Conservation (phyloP, 2,113 vertebrate genomes). For the Otis tarda region DNA sequence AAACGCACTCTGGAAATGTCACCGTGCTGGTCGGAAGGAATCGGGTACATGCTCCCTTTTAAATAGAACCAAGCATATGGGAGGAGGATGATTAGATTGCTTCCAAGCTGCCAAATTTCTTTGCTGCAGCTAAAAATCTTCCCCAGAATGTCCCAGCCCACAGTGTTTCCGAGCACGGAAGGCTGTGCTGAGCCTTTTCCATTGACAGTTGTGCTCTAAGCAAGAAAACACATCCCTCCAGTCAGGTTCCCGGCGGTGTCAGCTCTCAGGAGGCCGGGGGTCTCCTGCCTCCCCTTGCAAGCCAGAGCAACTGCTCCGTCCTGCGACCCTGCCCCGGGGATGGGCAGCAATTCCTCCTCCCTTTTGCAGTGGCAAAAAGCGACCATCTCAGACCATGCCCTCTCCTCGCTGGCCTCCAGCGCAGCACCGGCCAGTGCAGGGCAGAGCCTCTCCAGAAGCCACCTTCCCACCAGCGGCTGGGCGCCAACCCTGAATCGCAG, state of each 20-base stretch:
- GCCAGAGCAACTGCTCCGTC: not conserved
- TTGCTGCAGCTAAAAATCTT: constrained; percentile 73
- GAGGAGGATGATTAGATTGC: constrained; percentile 75
- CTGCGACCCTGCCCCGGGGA: not conserved
- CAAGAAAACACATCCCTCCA: not conserved
- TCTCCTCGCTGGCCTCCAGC: not conserved
- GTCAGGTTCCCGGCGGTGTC: not conserved
- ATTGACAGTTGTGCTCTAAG: constrained; percentile 35
- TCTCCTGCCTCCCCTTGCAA: not conserved
- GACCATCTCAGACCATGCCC: not conserved
- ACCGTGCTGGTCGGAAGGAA: constrained; percentile 74
- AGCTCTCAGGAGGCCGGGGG: not conserved
- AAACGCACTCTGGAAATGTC: constrained; percentile 79
- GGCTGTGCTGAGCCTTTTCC: constrained; percentile 22
- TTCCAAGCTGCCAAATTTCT: constrained; percentile 77
- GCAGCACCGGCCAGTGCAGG: not conserved
- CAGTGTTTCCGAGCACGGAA: constrained; percentile 16
- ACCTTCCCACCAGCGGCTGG: not conserved
- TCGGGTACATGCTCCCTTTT: constrained; percentile 74
- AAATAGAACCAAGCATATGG: constrained; percentile 83
- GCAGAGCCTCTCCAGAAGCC: not conserved
- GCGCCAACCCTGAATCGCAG: accelerated
- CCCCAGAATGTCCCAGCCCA: constrained; percentile 60
- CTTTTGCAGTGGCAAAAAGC: not conserved
- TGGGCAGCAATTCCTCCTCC: not conserved